Conservation (phyloP, 2,113 vertebrate species). For the Zingel zingel region DNA sequence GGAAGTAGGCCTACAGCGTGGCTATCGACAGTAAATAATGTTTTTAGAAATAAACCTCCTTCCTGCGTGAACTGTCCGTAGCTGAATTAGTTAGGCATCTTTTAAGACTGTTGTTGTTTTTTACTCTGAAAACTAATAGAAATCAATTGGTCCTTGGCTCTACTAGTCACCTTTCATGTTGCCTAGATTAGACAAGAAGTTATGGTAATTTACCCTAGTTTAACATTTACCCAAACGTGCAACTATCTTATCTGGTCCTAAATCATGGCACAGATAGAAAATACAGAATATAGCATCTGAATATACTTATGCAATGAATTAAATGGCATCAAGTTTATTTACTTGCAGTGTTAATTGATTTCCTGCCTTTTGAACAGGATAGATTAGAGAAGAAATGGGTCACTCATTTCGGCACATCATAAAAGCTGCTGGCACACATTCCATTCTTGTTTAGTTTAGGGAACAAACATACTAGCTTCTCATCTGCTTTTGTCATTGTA, state of each 20-base stretch:
- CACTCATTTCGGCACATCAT: constrained; percentile 17
- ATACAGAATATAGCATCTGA: background rate
- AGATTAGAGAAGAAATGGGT: background rate
- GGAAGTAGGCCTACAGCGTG: too few species aligned
- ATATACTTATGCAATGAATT: background rate
- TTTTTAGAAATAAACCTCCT: too few species aligned
- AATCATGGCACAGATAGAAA: background rate
- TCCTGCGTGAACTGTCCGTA: too few species aligned
- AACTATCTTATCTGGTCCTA: background rate
- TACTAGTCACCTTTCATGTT: background rate
- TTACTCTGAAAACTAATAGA: background rate
- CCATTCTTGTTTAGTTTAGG: constrained; percentile 6
- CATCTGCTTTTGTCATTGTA: constrained; percentile 23
- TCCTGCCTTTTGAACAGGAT: background rate
- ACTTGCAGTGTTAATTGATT: constrained; percentile 3
- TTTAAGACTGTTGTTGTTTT: background rate
- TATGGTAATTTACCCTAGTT: background rate
- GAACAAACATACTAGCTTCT: constrained; percentile 12
- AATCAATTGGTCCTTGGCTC: background rate
- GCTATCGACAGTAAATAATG: too few species aligned
- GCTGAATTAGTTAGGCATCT: background rate
- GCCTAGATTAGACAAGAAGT: too few species aligned
- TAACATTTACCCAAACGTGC: background rate
- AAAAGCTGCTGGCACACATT: constrained; percentile 22
- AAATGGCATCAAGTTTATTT: background rate